Evolutionary conservation across 2,797 vertebrate species (phyloP).

Genomic region (Xenops minutus): DNA sequence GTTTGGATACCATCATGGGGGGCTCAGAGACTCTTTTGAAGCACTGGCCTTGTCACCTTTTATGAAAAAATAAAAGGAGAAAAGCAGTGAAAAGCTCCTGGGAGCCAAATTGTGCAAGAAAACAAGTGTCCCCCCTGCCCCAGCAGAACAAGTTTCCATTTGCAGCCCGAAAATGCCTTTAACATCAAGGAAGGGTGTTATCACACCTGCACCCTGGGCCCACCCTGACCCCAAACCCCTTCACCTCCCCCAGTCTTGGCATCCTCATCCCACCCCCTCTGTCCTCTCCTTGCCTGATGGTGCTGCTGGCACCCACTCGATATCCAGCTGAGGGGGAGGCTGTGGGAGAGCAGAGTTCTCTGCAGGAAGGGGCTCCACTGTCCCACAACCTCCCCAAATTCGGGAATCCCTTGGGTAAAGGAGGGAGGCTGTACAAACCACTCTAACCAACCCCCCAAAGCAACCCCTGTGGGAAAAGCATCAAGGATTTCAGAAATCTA

Average conservation of each 20-base stretch:
- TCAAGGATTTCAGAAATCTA: neutral
- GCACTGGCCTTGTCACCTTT: neutral
- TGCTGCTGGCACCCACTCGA: fast-evolving
- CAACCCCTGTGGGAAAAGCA: neutral
- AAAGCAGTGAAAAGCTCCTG: neutral
- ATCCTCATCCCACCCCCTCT: neutral
- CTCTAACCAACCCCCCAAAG: neutral
- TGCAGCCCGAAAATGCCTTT: fast-evolving
- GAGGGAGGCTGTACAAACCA: neutral
- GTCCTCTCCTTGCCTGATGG: neutral
- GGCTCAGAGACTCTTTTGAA: neutral
- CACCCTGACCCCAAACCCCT: neutral
- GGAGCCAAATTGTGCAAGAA: neutral
- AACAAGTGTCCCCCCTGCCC: neutral
- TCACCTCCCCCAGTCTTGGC: neutral
- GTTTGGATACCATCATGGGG: fast-evolving
- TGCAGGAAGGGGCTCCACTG: fast-evolving
- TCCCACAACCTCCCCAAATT: neutral
- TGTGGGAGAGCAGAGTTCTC: neutral
- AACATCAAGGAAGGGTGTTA: too few relatives aligned
- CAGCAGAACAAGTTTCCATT: neutral
- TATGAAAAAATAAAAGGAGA: fast-evolving
- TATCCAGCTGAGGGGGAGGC: neutral
- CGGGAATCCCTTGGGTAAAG: fast-evolving
- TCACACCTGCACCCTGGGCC: neutral